A percentile compares a stretch with the other conserved stretches of the same genome.
Conservation (phyloP, 1,140 invertebrate species). For the Plutomurus gul region DNA sequence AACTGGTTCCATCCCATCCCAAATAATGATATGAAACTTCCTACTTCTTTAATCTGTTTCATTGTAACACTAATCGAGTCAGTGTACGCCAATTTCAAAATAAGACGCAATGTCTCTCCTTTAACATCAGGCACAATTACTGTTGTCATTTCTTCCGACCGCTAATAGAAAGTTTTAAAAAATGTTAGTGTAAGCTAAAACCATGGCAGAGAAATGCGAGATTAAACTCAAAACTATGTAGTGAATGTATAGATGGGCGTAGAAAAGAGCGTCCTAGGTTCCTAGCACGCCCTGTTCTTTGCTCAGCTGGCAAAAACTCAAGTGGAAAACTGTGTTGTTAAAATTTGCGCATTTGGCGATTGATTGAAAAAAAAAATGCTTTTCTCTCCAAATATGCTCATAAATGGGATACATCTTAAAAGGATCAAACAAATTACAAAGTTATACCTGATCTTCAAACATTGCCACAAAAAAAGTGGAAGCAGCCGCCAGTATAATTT, state of each 20-base stretch:
- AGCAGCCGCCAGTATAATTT: slow-evolving; percentile 40
- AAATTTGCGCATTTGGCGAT: too few species aligned
- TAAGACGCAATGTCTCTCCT: slow-evolving; percentile 34
- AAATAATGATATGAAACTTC: slow-evolving; percentile 40
- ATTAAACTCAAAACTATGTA: too few species aligned
- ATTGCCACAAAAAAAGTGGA: slow-evolving; percentile 41
- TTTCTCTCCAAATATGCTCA: too few species aligned
- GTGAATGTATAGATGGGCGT: too few species aligned
- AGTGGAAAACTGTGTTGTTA: too few species aligned
- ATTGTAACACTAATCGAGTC: slow-evolving; percentile 33
- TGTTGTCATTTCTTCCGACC: neutral
- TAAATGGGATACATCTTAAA: too few species aligned
- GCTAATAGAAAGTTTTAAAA: slow-evolving; percentile 20
- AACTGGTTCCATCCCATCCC: slow-evolving; percentile 41
- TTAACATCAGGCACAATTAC: slow-evolving; percentile 48
- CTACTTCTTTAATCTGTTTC: slow-evolving; percentile 43
- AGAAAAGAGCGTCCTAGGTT: too few species aligned
- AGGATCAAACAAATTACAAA: neutral
- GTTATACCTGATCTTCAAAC: slow-evolving; percentile 50
- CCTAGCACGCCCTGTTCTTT: too few species aligned
- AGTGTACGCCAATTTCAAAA: slow-evolving; percentile 44
- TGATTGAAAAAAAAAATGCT: too few species aligned
- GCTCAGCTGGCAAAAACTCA: too few species aligned
- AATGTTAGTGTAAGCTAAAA: neutral
- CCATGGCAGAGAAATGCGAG: neutral